Conservation (phyloP, 2,113 vertebrate species). For the Coptodon rendalli region DNA sequence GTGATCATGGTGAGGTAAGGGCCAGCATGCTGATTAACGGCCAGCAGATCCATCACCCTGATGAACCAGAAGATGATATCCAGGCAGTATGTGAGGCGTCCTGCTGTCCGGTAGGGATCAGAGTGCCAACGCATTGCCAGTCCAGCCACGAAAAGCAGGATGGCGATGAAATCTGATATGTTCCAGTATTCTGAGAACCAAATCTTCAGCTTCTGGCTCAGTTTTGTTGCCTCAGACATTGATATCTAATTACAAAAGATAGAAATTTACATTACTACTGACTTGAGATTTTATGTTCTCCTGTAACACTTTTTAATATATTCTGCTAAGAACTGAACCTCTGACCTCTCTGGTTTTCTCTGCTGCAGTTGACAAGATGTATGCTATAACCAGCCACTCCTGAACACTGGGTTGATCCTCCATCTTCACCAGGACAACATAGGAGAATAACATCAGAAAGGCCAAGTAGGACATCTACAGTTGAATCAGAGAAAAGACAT, state of each 20-base stretch:
- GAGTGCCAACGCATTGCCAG: conserved; percentile 78
- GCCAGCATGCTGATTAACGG: conserved; percentile 92
- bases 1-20: conserved; percentile 97
- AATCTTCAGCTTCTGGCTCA: conserved; percentile 88
- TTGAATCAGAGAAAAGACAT: not conserved
- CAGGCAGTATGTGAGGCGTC: conserved; percentile 86
- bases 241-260: conserved; percentile 70
- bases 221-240: conserved; percentile 88
- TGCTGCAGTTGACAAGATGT: conserved; percentile 84
- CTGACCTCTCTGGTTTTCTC: conserved; percentile 94
- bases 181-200: conserved; percentile 99
- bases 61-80: conserved; percentile 98
- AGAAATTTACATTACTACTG: not conserved
- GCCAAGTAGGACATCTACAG: conserved; percentile 86
- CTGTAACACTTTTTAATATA: not conserved
- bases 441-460: conserved; percentile 93
- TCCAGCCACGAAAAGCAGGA: conserved; percentile 83
- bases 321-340: not conserved
- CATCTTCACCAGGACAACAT: conserved; percentile 89
- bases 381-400: conserved; percentile 89
- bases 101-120: conserved; percentile 69
- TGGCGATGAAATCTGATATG: conserved; percentile 84
- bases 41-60: conserved; percentile 88
- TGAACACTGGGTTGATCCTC: conserved; percentile 77
- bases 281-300: not conserved